These are phyloP conservation scores for Caenorhabditis inopinata DNA, from an alignment of 1,140 invertebrate species.

Conservation along the genomic window DNA sequence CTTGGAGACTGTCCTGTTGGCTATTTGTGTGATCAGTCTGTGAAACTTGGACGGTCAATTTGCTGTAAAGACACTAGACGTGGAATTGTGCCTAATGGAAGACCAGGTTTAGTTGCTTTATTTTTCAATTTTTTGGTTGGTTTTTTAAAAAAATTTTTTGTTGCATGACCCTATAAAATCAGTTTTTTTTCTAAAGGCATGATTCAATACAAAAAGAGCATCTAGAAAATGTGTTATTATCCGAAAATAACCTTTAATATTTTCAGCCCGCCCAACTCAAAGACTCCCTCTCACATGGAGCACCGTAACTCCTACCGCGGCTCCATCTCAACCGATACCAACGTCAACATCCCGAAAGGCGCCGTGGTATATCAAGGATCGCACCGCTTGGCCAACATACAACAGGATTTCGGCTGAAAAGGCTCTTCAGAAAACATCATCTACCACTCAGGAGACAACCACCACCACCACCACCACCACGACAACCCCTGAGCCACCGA, in stretches of 20 bases:
- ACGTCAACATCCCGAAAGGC: slow-evolving; percentile 44
- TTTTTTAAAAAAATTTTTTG: no score
- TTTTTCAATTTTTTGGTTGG: not conserved
- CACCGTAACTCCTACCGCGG: slow-evolving; percentile 48
- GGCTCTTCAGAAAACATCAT: not conserved
- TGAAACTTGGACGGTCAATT: slow-evolving; percentile 58
- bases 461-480: slow-evolving; percentile 35
- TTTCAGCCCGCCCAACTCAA: slow-evolving; percentile 31
- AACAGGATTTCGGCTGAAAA: slow-evolving; percentile 35
- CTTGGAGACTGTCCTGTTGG: slow-evolving; percentile 56
- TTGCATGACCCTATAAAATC: no score
- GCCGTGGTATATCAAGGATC: slow-evolving; percentile 57
- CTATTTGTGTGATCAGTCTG: slow-evolving; percentile 59
- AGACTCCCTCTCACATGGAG: slow-evolving; percentile 48
- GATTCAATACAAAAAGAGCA: no score
- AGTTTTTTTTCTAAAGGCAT: no score
- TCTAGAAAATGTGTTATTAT: no score
- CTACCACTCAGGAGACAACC: not conserved
- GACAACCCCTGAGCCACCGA: not conserved
- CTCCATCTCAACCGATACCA: slow-evolving; percentile 31
- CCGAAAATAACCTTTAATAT: not conserved
- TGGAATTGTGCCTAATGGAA: not conserved
- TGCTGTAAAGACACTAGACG: slow-evolving; percentile 53
- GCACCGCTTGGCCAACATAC: slow-evolving; percentile 42
- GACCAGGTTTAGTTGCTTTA: not conserved